Evolutionary conservation across 1,140 invertebrate species (phyloP).

Genomic region (Drosophila guanche): DNA sequence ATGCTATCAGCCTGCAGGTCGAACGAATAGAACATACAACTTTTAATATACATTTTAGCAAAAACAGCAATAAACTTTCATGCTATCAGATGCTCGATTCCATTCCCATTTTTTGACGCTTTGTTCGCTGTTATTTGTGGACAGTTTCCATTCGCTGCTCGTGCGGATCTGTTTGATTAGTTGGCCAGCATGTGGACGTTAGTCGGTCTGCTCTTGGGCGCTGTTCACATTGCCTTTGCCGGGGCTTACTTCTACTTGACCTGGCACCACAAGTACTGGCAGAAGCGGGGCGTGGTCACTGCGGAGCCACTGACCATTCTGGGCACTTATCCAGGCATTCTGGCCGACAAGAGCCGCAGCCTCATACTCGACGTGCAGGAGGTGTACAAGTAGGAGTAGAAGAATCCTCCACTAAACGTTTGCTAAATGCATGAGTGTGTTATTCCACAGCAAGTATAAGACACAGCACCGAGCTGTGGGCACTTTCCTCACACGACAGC

Average conservation of each 20-base stretch:
- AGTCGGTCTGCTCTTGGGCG: slow-evolving; percentile 23
- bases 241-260: slow-evolving; percentile 77
- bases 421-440: background rate
- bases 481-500: slow-evolving; percentile 82
- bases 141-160: slow-evolving; percentile 32
- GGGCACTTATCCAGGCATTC: slow-evolving; percentile 84
- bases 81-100: too few relatives aligned
- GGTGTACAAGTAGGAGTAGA: slow-evolving; percentile 63
- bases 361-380: slow-evolving; percentile 60
- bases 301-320: slow-evolving; percentile 70
- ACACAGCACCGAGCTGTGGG: slow-evolving; percentile 73
- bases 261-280: slow-evolving; percentile 80
- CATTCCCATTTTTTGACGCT: slow-evolving; percentile 1
- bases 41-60: too few relatives aligned
- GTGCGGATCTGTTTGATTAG: slow-evolving; percentile 22
- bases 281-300: slow-evolving; percentile 62
- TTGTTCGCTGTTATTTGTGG: background rate
- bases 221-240: slow-evolving; percentile 41
- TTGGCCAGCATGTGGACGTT: slow-evolving; percentile 31
- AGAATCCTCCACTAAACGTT: too few relatives aligned
- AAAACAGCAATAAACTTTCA: too few relatives aligned
- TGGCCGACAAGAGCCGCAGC: slow-evolving; percentile 40
- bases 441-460: slow-evolving; percentile 63
- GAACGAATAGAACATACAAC: background rate
- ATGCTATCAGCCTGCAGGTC: slow-evolving; percentile 12